Conservation (phyloP, 1,140 invertebrate genomes). For the Calliopsis andreniformis region DNA sequence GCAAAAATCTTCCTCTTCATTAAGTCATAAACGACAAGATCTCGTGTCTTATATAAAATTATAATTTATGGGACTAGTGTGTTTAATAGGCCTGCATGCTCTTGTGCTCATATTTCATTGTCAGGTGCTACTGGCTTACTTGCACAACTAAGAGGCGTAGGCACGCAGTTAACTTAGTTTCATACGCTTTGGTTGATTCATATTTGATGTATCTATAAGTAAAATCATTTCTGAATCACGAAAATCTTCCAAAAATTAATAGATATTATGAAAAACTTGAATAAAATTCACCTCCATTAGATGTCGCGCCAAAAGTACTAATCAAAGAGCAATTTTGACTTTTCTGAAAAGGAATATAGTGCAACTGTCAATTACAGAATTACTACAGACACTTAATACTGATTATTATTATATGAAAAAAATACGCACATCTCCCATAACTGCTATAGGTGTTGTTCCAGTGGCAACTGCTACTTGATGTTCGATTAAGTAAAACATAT, state of each 20-base stretch:
- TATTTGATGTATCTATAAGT: slow-evolving; percentile 74
- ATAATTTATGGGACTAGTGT: slow-evolving; percentile 77
- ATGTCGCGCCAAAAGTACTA: slow-evolving; percentile 72
- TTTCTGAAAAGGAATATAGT: slow-evolving; percentile 68
- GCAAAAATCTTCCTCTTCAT: slow-evolving; percentile 70
- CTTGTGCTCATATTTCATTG: slow-evolving; percentile 63
- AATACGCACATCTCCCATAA: slow-evolving; percentile 90
- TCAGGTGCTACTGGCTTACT: slow-evolving; percentile 57
- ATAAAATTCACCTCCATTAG: slow-evolving; percentile 75
- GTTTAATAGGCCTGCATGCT: slow-evolving; percentile 75
- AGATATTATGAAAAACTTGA: not conserved
- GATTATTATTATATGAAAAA: not conserved
- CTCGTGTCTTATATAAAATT: slow-evolving; percentile 73
- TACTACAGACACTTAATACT: not conserved
- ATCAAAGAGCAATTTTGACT: slow-evolving; percentile 78
- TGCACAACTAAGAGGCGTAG: slow-evolving; percentile 71
- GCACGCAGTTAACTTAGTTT: slow-evolving; percentile 80
- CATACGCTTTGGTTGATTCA: slow-evolving; percentile 78
- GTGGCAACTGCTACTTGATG: slow-evolving; percentile 96
- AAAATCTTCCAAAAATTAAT: not conserved
- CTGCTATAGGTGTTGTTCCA: slow-evolving; percentile 95
- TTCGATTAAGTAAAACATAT: slow-evolving; percentile 99
- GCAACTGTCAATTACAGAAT: not conserved
- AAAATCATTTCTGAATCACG: slow-evolving; percentile 13
- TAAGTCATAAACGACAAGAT: slow-evolving; percentile 55